Base-by-base conservation (phyloP, 92 coral and sea anemone species). In the Montipora capitata region DNA sequence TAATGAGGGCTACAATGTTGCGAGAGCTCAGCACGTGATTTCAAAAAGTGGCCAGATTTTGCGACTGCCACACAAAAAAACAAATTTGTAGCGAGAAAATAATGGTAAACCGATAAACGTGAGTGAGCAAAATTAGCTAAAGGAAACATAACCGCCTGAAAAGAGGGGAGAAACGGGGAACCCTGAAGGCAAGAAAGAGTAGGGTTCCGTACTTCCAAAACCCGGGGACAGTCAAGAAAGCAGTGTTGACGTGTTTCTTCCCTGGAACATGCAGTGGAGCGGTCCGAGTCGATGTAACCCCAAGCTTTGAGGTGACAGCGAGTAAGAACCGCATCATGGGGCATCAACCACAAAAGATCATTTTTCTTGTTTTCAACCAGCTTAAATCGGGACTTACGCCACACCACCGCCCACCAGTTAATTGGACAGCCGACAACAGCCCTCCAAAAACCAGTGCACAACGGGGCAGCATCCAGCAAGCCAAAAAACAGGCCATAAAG, bases 181-280 rank as follows among this genome's bases (percentile, higher is more conserved):
- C 16, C 15, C 63, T 10, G 10, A 57, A 14, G 16, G 15, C 16
- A 12, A 57, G 16, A 57, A 57, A 57, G 51, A 45, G 7, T 4
- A 45, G 51, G 51, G 10, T 57, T 57, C 68, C 68, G n/a, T 1
- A 63, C 68, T 5, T 17, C 18, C 27, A 15, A 6, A 69, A 15
- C 48, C 10, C 75, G 3, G 3, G 49, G 49, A 40, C 75, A 69
- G 38, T 69, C 10, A 3, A 69, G 3, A 43, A 69, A 69, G 38
- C 75, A 69, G 38, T 69, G 75, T 10, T 69, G 12, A 69, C 8
- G 3, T 2, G 75, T 35, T 69, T 69, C 75, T n/a, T n/a, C n/a
- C n/a, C n/a, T n/a, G n/a, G n/a, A n/a, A n/a, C n/a, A n/a, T n/a
- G n/a, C n/a, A n/a, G n/a, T n/a, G n/a, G n/a, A n/a, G n/a, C n/a